phyloP scores from a whole-genome alignment of 2,888 invertebrate genomes.

The Tenthredo amoena region DNA sequence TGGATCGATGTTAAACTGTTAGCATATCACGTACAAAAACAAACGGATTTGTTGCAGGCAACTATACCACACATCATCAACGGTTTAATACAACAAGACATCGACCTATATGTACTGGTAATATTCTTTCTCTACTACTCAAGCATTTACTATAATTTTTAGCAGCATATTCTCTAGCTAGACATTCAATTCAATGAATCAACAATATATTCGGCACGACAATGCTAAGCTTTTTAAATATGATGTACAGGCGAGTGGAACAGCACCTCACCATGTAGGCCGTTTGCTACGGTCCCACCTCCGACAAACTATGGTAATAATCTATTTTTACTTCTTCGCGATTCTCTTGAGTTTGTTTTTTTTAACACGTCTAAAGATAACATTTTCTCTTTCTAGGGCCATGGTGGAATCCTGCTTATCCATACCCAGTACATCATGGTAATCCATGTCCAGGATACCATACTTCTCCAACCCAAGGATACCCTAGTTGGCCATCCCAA shows the following conservation, averaged over 20 bases:
- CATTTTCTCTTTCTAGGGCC: background rate
- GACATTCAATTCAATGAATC: background rate
- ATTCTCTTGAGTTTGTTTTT: background rate
- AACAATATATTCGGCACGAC: too few relatives aligned
- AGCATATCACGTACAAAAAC: background rate
- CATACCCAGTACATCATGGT: too few relatives aligned
- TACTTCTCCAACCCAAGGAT: too few relatives aligned
- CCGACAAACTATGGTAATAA: background rate
- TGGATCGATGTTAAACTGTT: background rate
- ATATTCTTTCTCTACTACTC: background rate
- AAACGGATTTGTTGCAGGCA: background rate
- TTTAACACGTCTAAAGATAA: background rate
- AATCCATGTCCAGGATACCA: too few relatives aligned
- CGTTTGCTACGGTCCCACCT: slow-evolving; percentile 7
- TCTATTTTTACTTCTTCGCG: background rate
- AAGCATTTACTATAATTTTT: background rate
- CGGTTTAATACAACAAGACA: background rate
- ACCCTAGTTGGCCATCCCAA: too few relatives aligned
- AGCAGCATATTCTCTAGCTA: background rate
- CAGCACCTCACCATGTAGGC: background rate
- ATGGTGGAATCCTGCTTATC: background rate
- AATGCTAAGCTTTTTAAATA: background rate
- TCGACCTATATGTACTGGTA: background rate
- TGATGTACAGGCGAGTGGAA: background rate
- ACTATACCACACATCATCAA: background rate